Base-by-base conservation (phyloP, 2,113 vertebrate genomes). In the Bambusicola thoracicus region DNA sequence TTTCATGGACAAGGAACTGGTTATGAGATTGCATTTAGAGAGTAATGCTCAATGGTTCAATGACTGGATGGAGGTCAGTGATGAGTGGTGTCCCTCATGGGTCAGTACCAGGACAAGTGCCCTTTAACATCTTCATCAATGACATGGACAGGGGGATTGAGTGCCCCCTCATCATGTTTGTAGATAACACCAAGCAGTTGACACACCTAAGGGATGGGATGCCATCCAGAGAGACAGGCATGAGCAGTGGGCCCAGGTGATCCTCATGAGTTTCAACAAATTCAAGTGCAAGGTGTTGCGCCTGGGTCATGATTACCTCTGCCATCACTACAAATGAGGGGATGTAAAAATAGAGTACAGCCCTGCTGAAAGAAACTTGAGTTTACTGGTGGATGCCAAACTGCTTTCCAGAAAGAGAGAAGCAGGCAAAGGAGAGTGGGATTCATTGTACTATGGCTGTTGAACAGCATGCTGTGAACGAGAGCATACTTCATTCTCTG, bases 381-480 rank as follows among this genome's bases (percentile, higher is more conserved):
- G 27, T 5, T 53, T 53, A 53, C 27, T 53, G 27, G 51, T 29
- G 51, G 51, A 53, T 53, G 27, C 27, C 27, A 63, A 32, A 6
- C 14, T 59, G 22, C 6, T 74, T 20, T 68, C 6, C 11, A 43
- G 22, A 17, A 2, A 2, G 55, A 68, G 48, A 17, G 48, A 81
- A 59, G 53, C 53, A 30, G 5, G 27, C 19, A 59, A 44, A 55
- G 30, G 30, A 84, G 30, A 6, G 43, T 32, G 38, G 21, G 63
- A 10, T 41, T 46, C 38, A 4, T 51, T 72, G 29, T 48, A 41
- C 5, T 30, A 36, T 0, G 2, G 15, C 1, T 1, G 49, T 15
- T 62, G 41, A 85, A 18, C 13, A 20, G n/a, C 19, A 4, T 16
- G 32, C 34, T 81, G 34, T n/a, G 25, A 46, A 78, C 65, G 11